A percentile compares a stretch with the other conserved stretches of the same genome.
phyloP scores from a whole-genome alignment of 2,888 invertebrate species.

The Oscheius sp. region DNA sequence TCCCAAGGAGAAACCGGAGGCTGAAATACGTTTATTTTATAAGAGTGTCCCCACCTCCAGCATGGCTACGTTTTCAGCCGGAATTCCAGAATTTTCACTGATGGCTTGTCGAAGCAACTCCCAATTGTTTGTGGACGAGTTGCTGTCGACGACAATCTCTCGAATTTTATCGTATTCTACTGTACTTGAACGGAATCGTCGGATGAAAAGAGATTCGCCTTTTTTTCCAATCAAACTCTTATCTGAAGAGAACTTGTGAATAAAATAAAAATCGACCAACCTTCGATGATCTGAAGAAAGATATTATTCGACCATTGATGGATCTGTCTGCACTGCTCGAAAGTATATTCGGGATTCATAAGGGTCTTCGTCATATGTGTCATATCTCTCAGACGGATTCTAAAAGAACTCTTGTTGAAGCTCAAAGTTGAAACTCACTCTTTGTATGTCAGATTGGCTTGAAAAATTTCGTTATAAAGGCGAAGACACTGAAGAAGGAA shows the following conservation, averaged over 20 bases:
- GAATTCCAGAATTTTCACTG: constrained; percentile 35
- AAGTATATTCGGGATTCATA: constrained; percentile 35
- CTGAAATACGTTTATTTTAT: constrained; percentile 6
- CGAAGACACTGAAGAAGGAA: constrained; percentile 49
- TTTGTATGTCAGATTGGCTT: constrained; percentile 37
- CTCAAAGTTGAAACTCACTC: constrained; percentile 32
- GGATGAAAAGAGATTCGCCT: constrained; percentile 43
- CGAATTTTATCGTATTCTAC: constrained; percentile 36
- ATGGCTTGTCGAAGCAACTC: constrained; percentile 32
- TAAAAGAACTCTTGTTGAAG: constrained; percentile 13
- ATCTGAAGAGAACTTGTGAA: constrained; percentile 22
- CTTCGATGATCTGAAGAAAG: constrained; percentile 49
- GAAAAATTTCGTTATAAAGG: constrained; percentile 52
- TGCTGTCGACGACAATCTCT: constrained; percentile 35
- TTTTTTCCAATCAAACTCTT: constrained; percentile 34
- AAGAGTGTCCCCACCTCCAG: constrained; percentile 32
- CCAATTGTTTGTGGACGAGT: constrained; percentile 29
- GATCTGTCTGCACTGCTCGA: constrained; percentile 21
- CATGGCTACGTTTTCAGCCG: constrained; percentile 43
- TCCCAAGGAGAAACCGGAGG: constrained; percentile 34
- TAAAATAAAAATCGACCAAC: constrained; percentile 11
- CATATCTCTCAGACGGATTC: constrained; percentile 52
- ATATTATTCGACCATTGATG: constrained; percentile 33
- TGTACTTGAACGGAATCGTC: constrained; percentile 45
- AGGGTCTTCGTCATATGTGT: background rate